Conservation (phyloP, 2,797 vertebrate genomes). For the Gymnoscopelus braueri region DNA sequence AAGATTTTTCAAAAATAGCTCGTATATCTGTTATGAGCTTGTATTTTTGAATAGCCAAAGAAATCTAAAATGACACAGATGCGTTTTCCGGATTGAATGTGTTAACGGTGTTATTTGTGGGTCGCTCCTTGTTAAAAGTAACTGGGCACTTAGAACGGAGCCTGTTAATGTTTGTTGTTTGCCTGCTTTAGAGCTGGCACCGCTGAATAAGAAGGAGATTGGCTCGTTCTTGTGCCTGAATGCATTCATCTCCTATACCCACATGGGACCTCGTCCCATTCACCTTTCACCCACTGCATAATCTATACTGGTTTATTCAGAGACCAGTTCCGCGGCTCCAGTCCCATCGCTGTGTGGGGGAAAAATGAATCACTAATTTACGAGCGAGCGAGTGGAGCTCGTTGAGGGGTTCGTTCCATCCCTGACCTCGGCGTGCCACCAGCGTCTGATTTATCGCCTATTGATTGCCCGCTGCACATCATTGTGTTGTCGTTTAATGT, state of each 20-base stretch:
- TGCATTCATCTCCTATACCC: conserved; percentile 45
- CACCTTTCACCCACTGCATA: conserved; percentile 67
- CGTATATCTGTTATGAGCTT: too few relatives aligned
- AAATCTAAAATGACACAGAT: too few relatives aligned
- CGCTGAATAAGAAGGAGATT: conserved; percentile 20
- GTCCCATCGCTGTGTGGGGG: neutral
- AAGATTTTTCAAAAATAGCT: too few relatives aligned
- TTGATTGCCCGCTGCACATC: conserved; percentile 7
- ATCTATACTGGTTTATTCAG: conserved; percentile 36
- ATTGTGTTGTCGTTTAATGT: neutral
- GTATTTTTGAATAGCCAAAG: too few relatives aligned
- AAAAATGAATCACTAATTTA: conserved; percentile 12
- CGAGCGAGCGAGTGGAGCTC: conserved; percentile 15
- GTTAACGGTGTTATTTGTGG: conserved; percentile 39
- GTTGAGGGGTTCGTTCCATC: conserved; percentile 15
- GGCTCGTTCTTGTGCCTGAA: conserved; percentile 28
- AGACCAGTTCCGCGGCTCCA: conserved; percentile 14
- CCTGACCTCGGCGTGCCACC: conserved; percentile 14
- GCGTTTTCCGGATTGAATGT: too few relatives aligned
- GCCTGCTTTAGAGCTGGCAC: conserved; percentile 28
- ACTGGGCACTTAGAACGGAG: conserved; percentile 28
- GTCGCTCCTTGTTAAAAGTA: conserved; percentile 41
- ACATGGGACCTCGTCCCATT: conserved; percentile 49
- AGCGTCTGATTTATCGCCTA: conserved; percentile 14
- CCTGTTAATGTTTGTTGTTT: conserved; percentile 40